phyloP scores from a whole-genome alignment of 2,888 invertebrate genomes.

The Latheticus oryzae region DNA sequence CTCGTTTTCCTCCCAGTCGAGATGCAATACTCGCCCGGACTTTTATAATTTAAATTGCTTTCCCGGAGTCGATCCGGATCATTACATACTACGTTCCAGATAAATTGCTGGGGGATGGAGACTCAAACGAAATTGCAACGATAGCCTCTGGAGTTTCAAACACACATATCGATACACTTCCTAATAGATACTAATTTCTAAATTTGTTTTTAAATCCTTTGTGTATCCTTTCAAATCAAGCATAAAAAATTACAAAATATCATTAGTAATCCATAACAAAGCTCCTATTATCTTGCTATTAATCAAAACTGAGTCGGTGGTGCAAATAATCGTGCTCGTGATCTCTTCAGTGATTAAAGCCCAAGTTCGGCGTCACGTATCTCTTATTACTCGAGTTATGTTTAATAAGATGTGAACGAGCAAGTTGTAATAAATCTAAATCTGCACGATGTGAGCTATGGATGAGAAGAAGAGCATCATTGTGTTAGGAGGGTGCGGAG shows the following conservation, averaged over 20 bases:
- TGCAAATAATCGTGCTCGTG: too few relatives aligned
- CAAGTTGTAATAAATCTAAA: constrained; percentile 44
- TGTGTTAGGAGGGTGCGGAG: constrained; percentile 32
- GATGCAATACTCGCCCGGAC: constrained; percentile 39
- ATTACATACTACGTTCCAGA: constrained; percentile 38
- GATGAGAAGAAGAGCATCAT: constrained; percentile 25
- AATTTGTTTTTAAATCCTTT: too few relatives aligned
- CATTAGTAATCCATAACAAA: too few relatives aligned
- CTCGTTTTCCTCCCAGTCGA: constrained; percentile 31
- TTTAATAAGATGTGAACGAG: constrained; percentile 46
- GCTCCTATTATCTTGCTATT: too few relatives aligned
- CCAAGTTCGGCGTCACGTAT: constrained; percentile 39
- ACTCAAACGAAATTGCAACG: constrained; percentile 32
- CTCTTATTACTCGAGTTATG: constrained; percentile 33
- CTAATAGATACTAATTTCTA: too few relatives aligned
- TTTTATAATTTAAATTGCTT: constrained; percentile 45
- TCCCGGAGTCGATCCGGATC: constrained; percentile 41
- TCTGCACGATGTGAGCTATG: constrained; percentile 40
- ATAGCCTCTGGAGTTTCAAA: constrained; percentile 10
- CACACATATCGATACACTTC: too few relatives aligned
- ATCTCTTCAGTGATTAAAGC: constrained; percentile 25
- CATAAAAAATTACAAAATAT: too few relatives aligned
- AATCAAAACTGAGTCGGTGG: too few relatives aligned
- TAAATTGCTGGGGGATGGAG: constrained; percentile 28
- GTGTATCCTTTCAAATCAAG: too few relatives aligned